Evolutionary conservation across 1,140 invertebrate genomes (phyloP).

Genomic region (Potamilus streckersoni): DNA sequence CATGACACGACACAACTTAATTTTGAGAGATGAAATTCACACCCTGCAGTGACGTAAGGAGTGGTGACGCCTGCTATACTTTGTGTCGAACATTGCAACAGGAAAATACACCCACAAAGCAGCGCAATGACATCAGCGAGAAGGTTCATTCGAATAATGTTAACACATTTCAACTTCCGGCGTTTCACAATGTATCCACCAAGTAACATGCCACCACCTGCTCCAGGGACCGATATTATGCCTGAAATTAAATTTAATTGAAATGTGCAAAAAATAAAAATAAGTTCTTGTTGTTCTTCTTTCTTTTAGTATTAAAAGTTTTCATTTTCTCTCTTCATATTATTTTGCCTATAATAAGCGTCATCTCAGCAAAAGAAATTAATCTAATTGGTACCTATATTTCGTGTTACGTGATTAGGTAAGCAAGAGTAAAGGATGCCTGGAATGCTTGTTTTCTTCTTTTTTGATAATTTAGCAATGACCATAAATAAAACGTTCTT

Average conservation of each 20-base stretch:
- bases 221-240: slow-evolving; percentile 42
- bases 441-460: background rate
- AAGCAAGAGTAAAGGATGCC: background rate
- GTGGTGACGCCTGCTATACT: slow-evolving; percentile 39
- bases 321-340: background rate
- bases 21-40: background rate
- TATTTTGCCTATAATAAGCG: background rate
- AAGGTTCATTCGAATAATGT: slow-evolving; percentile 43
- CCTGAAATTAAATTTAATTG: slow-evolving; percentile 17
- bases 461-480: background rate
- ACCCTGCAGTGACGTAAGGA: slow-evolving; percentile 31
- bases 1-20: too few species aligned
- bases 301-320: background rate
- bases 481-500: too few species aligned
- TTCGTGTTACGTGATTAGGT: background rate
- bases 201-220: slow-evolving; percentile 44
- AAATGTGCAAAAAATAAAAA: background rate
- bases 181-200: slow-evolving; percentile 41
- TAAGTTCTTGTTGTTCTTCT: background rate
- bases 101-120: slow-evolving; percentile 33
- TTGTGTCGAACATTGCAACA: slow-evolving; percentile 37
- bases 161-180: slow-evolving; percentile 35
- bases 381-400: background rate
- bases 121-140: slow-evolving; percentile 20
- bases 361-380: background rate